Percentiles rank a stretch among this genome's conserved stretches.
These are phyloP conservation scores for Enteromius mattozi DNA, from an alignment of 2,797 vertebrate genomes.

Conservation along the genomic window DNA sequence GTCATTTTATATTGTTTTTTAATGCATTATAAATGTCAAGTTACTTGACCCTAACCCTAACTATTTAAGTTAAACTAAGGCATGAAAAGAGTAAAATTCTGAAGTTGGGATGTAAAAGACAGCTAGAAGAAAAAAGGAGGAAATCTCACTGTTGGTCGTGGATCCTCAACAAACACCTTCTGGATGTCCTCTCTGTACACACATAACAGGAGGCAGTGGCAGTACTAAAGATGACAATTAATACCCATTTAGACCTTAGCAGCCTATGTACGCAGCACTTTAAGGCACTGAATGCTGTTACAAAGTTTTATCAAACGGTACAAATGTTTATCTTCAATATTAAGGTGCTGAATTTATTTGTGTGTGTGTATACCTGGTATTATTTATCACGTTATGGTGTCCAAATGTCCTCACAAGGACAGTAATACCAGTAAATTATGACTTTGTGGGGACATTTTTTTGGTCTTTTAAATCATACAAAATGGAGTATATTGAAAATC, in stretches of 20 bases:
- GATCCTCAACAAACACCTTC: constrained; percentile 35
- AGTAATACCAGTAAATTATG: constrained; percentile 10
- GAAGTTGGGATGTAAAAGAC: constrained; percentile 52
- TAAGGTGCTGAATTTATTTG: not conserved
- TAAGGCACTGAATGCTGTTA: not conserved
- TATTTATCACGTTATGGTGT: too few relatives aligned
- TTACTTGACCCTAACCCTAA: too few relatives aligned
- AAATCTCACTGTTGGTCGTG: constrained; percentile 34
- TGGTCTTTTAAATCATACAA: too few relatives aligned
- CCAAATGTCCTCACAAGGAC: too few relatives aligned
- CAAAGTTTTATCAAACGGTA: too few relatives aligned
- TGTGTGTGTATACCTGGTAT: not conserved
- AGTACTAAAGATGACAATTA: constrained; percentile 49
- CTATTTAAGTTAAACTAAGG: not conserved
- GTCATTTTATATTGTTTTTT: not conserved
- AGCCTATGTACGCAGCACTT: not conserved
- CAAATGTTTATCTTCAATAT: not conserved
- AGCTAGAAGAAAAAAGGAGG: constrained; percentile 35
- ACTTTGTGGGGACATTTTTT: too few relatives aligned
- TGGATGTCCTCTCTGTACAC: constrained; percentile 46
- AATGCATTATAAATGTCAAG: not conserved
- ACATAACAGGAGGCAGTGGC: constrained; percentile 56
- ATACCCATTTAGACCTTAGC: not conserved
- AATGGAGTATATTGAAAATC: too few relatives aligned
- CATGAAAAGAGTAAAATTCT: not conserved